Base-by-base conservation (phyloP, 1,140 invertebrate species). In the Pachypeltis micranthus region DNA sequence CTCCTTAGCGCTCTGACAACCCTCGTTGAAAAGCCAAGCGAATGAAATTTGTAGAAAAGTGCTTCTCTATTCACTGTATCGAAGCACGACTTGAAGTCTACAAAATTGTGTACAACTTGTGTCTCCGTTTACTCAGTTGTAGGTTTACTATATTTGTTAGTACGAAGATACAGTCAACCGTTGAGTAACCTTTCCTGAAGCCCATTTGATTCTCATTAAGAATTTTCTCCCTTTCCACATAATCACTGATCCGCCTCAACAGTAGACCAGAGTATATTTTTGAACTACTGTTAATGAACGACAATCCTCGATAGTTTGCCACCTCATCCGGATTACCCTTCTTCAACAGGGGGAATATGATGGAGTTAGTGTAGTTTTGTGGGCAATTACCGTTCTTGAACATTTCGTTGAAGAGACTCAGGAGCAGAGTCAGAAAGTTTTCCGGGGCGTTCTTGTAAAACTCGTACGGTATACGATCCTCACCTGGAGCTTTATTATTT, bases 131-230 rank as follows among this genome's bases (percentile, higher is more conserved):
- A 1, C 19, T 2, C 19, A 62, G 14, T 14, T 39, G 2, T 16
- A 65, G 16, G 10, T 57, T 57, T n/a, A 57, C 27, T n/a, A 62
- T 4, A 44, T 16, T 62, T 19, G 54, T 61, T 0, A 69, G 39
- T 14, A 25, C 61, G 59, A 68, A 69, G 3, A 70, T 66, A 19
- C 66, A 59, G 21, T 69, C 66, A 4, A 67, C 63, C 47, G 66
- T 68, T 12, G 65, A 63, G 34, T 69, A 47, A 1, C 54, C 25
- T 28, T 66, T 68, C n/a, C 69, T 21, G 39, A 71, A 72, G 4
- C 69, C 70, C 3, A 66, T 67, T 64, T 72, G 70, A 2, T 31
- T 39, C 59, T 72, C 69, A 1, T 67, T 68, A 0, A 71, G 26
- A 1, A 66, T 64, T 1, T 64, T 61, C 1, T 65, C 59, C 10